phyloP scores from a whole-genome alignment of 30 jellyfish, hydroid and myxozoan species.

The Aurelia sp. region DNA sequence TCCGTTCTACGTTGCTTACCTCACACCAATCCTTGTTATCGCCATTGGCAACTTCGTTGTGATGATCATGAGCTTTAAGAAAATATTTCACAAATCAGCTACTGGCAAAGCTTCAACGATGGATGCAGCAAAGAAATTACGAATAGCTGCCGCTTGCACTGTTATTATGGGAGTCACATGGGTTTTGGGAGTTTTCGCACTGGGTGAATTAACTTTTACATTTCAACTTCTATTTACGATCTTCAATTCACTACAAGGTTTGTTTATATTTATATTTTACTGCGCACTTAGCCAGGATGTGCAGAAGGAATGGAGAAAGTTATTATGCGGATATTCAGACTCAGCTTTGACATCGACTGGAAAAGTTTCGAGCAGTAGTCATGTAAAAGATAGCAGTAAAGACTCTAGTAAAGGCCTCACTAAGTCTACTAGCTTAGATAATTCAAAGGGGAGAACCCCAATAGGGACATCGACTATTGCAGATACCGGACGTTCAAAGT shows the following conservation, averaged over 20 bases:
- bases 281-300: slow-evolving; percentile 65
- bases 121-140: slow-evolving; percentile 15
- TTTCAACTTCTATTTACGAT: slow-evolving; percentile 68
- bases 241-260: slow-evolving; percentile 82
- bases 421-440: too few relatives aligned
- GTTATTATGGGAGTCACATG: slow-evolving; percentile 71
- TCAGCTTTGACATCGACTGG: slow-evolving; percentile 24
- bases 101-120: slow-evolving; percentile 9
- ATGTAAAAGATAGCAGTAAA: neutral
- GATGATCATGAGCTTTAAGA: slow-evolving; percentile 27
- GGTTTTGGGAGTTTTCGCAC: slow-evolving; percentile 73
- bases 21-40: slow-evolving; percentile 52
- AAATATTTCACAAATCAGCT: slow-evolving; percentile 13
- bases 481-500: too few relatives aligned
- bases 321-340: slow-evolving; percentile 1
- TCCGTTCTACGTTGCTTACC: slow-evolving; percentile 72
- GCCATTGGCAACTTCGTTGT: slow-evolving; percentile 44
- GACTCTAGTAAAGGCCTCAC: too few relatives aligned
- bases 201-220: slow-evolving; percentile 56
- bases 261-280: slow-evolving; percentile 64
- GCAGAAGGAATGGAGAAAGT: slow-evolving; percentile 58
- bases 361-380: neutral
- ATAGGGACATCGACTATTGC: too few relatives aligned
- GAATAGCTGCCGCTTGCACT: slow-evolving; percentile 71
- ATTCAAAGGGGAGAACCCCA: too few relatives aligned